These are phyloP conservation scores for Ara ararauna DNA, from an alignment of 2,797 vertebrate species.

Conservation along the genomic window DNA sequence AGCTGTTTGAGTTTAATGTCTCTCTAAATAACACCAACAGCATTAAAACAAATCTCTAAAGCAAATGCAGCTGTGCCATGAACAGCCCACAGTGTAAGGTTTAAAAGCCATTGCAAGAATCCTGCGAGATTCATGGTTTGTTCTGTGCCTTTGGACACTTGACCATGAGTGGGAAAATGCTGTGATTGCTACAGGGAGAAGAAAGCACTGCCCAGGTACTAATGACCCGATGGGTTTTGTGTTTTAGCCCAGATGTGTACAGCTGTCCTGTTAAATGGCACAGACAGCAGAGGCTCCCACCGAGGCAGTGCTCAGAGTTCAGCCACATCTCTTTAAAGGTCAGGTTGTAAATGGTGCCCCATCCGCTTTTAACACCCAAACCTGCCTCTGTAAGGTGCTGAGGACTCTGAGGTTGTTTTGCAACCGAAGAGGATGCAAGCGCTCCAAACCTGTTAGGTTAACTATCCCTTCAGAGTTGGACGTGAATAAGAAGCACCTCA, in stretches of 20 bases:
- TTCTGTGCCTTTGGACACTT: conserved; percentile 31
- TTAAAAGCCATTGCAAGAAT: conserved; percentile 59
- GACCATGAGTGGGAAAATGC: not conserved
- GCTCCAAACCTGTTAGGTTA: not conserved
- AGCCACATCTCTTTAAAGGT: not conserved
- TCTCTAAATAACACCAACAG: conserved; percentile 37
- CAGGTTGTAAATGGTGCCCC: not conserved
- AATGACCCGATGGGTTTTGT: not conserved
- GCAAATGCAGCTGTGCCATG: conserved; percentile 25
- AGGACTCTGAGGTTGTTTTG: not conserved
- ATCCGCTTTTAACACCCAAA: not conserved
- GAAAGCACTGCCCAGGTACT: not conserved
- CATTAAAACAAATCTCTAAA: conserved; percentile 45
- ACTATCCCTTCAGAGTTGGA: not conserved
- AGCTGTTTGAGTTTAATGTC: conserved; percentile 54
- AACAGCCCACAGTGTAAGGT: conserved; percentile 43
- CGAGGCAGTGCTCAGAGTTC: not conserved
- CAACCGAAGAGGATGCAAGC: not conserved
- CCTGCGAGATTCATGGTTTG: conserved; percentile 50
- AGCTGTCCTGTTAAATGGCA: not conserved
- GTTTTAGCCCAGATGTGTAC: not conserved
- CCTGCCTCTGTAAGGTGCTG: not conserved
- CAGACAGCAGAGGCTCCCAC: not conserved
- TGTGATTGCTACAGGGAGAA: not conserved
- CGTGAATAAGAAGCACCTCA: not conserved